Evolutionary conservation across 2,797 vertebrate species (phyloP).

Genomic region (Falco concolor): DNA sequence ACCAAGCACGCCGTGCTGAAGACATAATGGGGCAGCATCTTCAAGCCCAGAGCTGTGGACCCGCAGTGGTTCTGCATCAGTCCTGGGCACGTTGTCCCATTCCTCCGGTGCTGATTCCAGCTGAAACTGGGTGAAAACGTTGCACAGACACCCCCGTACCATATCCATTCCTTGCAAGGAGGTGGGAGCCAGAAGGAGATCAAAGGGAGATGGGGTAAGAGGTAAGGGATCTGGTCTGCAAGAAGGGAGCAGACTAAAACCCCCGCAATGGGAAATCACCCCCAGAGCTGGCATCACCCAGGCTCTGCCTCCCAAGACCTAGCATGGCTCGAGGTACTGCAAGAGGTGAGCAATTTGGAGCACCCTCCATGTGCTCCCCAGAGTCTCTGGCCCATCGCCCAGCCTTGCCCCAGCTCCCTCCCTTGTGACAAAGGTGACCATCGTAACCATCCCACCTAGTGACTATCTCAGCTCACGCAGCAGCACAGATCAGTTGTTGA

Average conservation of each 20-base stretch:
- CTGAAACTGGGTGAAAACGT: neutral
- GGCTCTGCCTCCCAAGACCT: neutral
- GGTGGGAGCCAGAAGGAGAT: neutral
- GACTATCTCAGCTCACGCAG: neutral
- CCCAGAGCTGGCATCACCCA: neutral
- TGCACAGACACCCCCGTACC: neutral
- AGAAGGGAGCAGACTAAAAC: neutral
- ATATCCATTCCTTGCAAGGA: neutral
- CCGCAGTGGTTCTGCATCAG: neutral
- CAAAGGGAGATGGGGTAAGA: neutral
- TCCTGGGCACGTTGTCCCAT: neutral
- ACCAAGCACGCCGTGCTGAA: fast-evolving
- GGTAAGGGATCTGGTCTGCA: neutral
- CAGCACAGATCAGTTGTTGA: neutral
- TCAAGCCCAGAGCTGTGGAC: fast-evolving
- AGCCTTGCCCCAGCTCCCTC: neutral
- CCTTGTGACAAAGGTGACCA: neutral
- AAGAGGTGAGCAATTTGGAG: neutral
- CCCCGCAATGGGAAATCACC: neutral
- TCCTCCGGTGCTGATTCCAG: neutral
- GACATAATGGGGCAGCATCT: fast-evolving
- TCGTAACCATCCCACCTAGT: fast-evolving
- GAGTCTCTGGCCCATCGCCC: neutral
- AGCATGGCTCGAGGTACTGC: neutral
- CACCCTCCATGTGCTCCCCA: neutral